Evolutionary conservation across 1,140 invertebrate genomes (phyloP).

Genomic region (Oedothorax gibbosus): DNA sequence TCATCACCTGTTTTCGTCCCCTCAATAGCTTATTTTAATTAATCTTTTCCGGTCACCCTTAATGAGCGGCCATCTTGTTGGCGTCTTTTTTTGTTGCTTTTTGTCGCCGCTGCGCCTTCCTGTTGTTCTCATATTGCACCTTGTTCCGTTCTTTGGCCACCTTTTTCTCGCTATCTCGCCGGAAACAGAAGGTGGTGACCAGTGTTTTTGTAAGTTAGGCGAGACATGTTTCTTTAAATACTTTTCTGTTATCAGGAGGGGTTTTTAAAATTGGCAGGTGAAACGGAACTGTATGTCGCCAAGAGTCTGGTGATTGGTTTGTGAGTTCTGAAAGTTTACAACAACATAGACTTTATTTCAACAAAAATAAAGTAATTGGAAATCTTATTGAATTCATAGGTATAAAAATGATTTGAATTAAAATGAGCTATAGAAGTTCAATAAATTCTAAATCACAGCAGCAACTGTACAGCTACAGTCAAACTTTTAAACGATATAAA

Average conservation of each 20-base stretch:
- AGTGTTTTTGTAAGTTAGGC: constrained; percentile 8
- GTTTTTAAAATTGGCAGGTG: too few species aligned
- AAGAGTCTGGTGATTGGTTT: too few species aligned
- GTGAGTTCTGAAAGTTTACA: too few species aligned
- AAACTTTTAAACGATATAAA: too few species aligned
- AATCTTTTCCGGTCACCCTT: constrained; percentile 43
- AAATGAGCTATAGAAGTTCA: too few species aligned
- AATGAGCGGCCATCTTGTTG: constrained; percentile 28
- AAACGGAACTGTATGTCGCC: too few species aligned
- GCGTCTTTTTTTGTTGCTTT: constrained; percentile 15
- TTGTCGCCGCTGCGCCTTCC: neutral
- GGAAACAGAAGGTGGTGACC: constrained; percentile 48
- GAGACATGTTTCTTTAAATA: constrained; percentile 26
- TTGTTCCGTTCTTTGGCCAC: constrained; percentile 35
- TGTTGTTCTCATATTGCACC: constrained; percentile 15
- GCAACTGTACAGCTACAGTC: too few species aligned
- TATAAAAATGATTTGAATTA: too few species aligned
- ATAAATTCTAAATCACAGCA: too few species aligned
- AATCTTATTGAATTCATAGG: too few species aligned
- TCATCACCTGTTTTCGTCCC: constrained; percentile 49
- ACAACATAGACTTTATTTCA: too few species aligned
- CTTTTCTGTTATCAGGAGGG: constrained; percentile 1
- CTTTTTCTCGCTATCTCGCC: constrained; percentile 21
- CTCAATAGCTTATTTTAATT: constrained; percentile 33
- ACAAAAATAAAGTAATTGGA: too few species aligned